phyloP scores from a whole-genome alignment of 2,113 vertebrate genomes.

The Origma solitaria region DNA sequence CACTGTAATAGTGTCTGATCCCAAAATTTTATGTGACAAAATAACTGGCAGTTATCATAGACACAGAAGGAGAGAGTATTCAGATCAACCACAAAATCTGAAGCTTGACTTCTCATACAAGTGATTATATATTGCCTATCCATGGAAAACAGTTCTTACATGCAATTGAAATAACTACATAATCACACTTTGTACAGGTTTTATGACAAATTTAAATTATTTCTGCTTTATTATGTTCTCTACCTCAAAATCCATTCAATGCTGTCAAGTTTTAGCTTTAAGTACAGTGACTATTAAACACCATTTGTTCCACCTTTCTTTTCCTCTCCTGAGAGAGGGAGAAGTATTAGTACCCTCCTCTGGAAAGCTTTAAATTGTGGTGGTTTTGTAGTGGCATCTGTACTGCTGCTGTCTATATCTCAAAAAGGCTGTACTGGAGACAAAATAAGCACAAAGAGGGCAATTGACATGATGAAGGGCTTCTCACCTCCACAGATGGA shows the following conservation, averaged over 20 bases:
- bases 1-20: neutral
- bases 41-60: neutral
- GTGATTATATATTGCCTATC: neutral
- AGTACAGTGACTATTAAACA: neutral
- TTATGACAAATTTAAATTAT: neutral
- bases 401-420: neutral
- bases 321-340: neutral
- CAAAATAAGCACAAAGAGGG: neutral
- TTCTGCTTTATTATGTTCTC: neutral
- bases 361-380: neutral
- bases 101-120: neutral
- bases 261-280: neutral
- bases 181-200: neutral
- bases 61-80: neutral
- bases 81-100: neutral
- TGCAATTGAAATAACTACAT: neutral
- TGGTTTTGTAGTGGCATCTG: neutral
- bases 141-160: neutral
- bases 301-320: neutral
- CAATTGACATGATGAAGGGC: neutral
- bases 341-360: neutral
- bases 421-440: neutral
- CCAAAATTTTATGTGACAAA: neutral
- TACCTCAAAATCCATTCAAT: neutral
- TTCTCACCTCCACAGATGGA: neutral